Evolutionary conservation across 2,888 invertebrate genomes (phyloP).

Genomic region (Anticlea derivata): DNA sequence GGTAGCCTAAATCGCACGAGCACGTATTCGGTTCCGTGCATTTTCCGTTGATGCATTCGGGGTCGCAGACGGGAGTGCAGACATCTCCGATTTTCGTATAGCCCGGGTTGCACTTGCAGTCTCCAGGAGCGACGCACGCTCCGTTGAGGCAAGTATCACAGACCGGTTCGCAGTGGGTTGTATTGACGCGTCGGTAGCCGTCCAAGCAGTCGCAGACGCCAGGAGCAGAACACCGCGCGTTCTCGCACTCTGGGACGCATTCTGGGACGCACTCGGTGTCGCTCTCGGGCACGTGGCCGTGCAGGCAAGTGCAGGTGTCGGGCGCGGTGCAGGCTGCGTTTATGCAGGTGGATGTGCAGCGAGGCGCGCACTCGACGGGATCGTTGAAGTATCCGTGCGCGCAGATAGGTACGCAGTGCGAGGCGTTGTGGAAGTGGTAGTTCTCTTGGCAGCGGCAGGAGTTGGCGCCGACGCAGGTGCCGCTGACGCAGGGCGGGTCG

Average conservation of each 20-base stretch:
- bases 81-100: conserved; percentile 36
- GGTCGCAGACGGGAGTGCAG: conserved; percentile 39
- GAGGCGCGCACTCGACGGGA: conserved; percentile 56
- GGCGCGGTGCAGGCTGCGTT: conserved; percentile 75
- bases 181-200: conserved; percentile 45
- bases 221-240: conserved; percentile 51
- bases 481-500: conserved; percentile 62
- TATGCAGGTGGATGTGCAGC: conserved; percentile 62
- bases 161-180: conserved; percentile 46
- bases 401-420: conserved; percentile 29
- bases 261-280: conserved; percentile 41
- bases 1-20: conserved; percentile 42
- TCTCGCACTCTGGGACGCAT: conserved; percentile 40
- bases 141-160: conserved; percentile 75
- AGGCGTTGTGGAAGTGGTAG: conserved; percentile 27
- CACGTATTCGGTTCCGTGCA: conserved; percentile 58
- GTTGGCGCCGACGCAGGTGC: conserved; percentile 42
- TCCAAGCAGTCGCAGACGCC: conserved; percentile 51
- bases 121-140: conserved; percentile 50
- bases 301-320: conserved; percentile 65
- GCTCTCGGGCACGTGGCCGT: conserved; percentile 44
- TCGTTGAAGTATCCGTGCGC: conserved; percentile 21
- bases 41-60: conserved; percentile 50
- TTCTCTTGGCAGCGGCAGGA: conserved; percentile 42
- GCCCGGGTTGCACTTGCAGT: conserved; percentile 35